These are phyloP conservation scores for Tachuris rubrigastra DNA, from an alignment of 2,113 vertebrate species.

Conservation along the genomic window DNA sequence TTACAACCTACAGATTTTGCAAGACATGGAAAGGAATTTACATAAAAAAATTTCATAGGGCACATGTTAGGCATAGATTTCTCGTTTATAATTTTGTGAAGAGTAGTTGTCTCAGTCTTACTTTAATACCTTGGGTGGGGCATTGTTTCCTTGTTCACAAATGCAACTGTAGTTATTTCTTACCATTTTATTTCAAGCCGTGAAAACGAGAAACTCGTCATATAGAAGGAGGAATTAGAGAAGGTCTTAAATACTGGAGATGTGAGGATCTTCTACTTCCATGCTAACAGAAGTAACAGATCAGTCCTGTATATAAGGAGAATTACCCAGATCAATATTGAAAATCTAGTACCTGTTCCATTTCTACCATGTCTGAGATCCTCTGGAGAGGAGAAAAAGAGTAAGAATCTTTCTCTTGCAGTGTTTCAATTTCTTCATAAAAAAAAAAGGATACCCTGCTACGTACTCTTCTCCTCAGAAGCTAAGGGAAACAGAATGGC, in stretches of 20 bases:
- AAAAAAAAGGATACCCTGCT: slow-evolving; percentile 12
- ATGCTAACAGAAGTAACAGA: background rate
- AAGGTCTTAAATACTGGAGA: background rate
- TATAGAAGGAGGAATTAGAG: background rate
- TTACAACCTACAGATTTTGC: background rate
- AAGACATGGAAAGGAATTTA: background rate
- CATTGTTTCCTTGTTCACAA: background rate
- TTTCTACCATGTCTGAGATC: background rate
- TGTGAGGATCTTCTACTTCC: background rate
- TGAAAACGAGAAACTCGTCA: background rate
- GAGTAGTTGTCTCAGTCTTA: background rate
- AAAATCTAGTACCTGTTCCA: background rate
- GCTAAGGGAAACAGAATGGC: slow-evolving; percentile 64
- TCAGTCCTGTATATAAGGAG: background rate
- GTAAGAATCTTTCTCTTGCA: background rate
- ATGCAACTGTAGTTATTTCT: background rate
- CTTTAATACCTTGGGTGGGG: background rate
- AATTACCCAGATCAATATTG: background rate
- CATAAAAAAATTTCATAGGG: background rate
- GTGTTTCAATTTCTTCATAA: background rate
- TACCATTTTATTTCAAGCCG: background rate
- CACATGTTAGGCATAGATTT: background rate
- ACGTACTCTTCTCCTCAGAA: background rate
- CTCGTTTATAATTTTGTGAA: background rate
- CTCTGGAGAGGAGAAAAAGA: background rate